phyloP scores from a whole-genome alignment of 1,140 invertebrate species.

The Aplysia californica region DNA sequence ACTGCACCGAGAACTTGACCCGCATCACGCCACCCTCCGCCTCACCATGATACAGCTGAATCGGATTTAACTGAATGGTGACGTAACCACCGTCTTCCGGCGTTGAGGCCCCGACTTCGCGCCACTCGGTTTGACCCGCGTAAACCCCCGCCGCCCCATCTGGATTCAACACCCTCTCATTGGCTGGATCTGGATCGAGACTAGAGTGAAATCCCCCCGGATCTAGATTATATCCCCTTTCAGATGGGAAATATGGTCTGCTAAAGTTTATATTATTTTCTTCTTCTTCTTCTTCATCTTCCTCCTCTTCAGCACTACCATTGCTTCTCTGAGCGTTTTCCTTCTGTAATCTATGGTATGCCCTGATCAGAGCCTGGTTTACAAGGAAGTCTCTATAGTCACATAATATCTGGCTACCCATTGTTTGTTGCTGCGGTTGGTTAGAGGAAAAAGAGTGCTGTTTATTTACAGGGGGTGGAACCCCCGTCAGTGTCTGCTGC shows the following conservation, averaged over 20 bases:
- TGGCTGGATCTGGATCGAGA: too few relatives aligned
- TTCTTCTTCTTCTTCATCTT: not conserved
- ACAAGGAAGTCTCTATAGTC: too few relatives aligned
- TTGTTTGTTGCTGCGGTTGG: too few relatives aligned
- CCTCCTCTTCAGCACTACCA: not conserved
- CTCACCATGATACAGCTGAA: conserved; percentile 27
- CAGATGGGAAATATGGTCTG: too few relatives aligned
- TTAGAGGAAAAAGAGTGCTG: not conserved
- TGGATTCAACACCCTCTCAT: too few relatives aligned
- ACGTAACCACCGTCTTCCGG: conserved; percentile 9
- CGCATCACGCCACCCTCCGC: conserved; percentile 27
- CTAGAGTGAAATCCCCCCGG: too few relatives aligned
- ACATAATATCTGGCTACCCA: conserved; percentile 1
- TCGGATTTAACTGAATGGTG: conserved; percentile 21
- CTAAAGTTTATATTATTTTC: too few relatives aligned
- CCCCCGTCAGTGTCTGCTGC: conserved; percentile 9
- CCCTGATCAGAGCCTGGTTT: too few relatives aligned
- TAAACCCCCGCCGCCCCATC: too few relatives aligned
- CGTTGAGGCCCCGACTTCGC: not conserved
- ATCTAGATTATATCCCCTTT: too few relatives aligned
- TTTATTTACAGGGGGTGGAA: too few relatives aligned
- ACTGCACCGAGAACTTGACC: conserved; percentile 33
- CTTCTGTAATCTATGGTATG: not conserved
- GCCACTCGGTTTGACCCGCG: too few relatives aligned
- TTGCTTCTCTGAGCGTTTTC: not conserved